phyloP scores from a whole-genome alignment of 53 echinoderm and acorn worm species.

The Echinometra lucunter region DNA sequence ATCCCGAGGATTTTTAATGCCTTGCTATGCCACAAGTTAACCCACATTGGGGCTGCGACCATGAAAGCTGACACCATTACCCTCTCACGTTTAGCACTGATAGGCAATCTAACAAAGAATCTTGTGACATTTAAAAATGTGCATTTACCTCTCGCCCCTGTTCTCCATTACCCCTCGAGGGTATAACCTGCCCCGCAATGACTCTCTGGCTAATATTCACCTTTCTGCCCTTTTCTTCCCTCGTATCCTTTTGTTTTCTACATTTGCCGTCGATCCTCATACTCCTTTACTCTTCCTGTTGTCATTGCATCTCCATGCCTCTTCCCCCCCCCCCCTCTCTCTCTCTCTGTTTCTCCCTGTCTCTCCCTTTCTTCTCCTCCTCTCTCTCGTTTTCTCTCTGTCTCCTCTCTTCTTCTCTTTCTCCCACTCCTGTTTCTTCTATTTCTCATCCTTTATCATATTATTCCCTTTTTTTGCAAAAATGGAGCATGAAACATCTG shows the following conservation, averaged over 20 bases:
- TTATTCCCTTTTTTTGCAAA: not conserved
- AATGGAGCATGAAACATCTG: too few species aligned
- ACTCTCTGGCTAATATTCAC: constrained; percentile 15
- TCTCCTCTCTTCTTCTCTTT: not conserved
- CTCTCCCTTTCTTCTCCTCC: not conserved
- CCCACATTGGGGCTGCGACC: constrained; percentile 31
- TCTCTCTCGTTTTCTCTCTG: not conserved
- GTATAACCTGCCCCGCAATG: not conserved
- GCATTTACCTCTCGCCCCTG: constrained; percentile 66
- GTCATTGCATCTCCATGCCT: not conserved
- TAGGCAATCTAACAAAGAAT: constrained; percentile 59
- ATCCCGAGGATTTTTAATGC: not conserved
- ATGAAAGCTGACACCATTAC: constrained; percentile 49
- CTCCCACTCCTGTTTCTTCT: not conserved
- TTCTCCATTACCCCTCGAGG: constrained; percentile 32
- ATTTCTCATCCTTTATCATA: not conserved
- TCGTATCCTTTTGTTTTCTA: not conserved
- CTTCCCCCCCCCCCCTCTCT: not conserved
- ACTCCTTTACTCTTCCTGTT: not conserved
- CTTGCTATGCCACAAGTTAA: not conserved
- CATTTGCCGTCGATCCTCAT: not conserved
- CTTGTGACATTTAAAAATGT: constrained; percentile 68
- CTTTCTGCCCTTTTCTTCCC: not conserved
- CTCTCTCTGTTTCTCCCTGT: not conserved
- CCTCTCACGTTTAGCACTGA: constrained; percentile 42